A percentile compares a stretch with the other conserved stretches of the same genome.
These are phyloP conservation scores for Rutpela maculata DNA, from an alignment of 2,888 invertebrate species.

Conservation along the genomic window DNA sequence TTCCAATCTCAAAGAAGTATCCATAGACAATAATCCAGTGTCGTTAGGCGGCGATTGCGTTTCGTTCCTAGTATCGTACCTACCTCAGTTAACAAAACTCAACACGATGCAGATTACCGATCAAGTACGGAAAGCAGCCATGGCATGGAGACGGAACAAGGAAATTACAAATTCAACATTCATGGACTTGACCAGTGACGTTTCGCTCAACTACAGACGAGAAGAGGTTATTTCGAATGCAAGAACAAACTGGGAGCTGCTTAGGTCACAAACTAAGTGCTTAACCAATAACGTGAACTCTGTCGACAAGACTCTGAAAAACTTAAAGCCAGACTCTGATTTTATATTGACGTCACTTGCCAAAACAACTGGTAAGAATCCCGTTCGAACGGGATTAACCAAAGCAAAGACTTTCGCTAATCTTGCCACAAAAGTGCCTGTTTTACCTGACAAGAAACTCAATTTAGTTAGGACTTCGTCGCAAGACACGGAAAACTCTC, in stretches of 20 bases:
- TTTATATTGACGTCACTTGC: constrained; percentile 71
- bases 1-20: constrained; percentile 85
- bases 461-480: constrained; percentile 73
- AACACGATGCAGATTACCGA: constrained; percentile 89
- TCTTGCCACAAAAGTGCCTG: constrained; percentile 64
- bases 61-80: constrained; percentile 87
- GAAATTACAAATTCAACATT: constrained; percentile 83
- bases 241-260: constrained; percentile 89
- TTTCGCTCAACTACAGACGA: constrained; percentile 79
- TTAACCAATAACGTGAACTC: constrained; percentile 71
- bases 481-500: constrained; percentile 79
- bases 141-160: constrained; percentile 87
- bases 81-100: constrained; percentile 83
- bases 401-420: constrained; percentile 60
- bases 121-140: constrained; percentile 83
- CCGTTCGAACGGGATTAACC: constrained; percentile 41
- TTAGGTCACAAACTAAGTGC: constrained; percentile 81
- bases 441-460: constrained; percentile 76
- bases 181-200: constrained; percentile 79
- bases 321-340: constrained; percentile 71
- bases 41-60: constrained; percentile 88
- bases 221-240: constrained; percentile 91
- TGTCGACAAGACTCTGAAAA: constrained; percentile 64
- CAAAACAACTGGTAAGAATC: constrained; percentile 4
- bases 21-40: constrained; percentile 91